Conservation (phyloP, 2,888 invertebrate species). For the Catocala sponsa region DNA sequence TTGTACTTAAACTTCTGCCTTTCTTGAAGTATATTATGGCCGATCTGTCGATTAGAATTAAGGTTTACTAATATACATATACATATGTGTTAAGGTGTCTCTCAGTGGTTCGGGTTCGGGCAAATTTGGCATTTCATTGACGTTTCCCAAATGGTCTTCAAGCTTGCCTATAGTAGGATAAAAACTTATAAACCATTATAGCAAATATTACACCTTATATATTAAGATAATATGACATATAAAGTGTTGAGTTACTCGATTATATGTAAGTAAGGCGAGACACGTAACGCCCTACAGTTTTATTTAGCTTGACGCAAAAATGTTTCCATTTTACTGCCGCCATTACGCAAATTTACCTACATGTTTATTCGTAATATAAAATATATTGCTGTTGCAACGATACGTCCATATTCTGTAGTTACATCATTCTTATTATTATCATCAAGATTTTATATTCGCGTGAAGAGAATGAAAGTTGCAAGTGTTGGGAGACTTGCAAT, state of each 20-base stretch:
- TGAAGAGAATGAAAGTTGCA: slow-evolving; percentile 40
- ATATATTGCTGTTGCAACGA: slow-evolving; percentile 71
- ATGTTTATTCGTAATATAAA: slow-evolving; percentile 87
- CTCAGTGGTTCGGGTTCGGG: too few species aligned
- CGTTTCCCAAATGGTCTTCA: too few species aligned
- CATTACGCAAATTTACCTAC: slow-evolving; percentile 86
- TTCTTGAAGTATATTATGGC: neutral
- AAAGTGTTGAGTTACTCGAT: slow-evolving; percentile 4
- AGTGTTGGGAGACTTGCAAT: slow-evolving; percentile 8
- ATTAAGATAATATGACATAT: neutral
- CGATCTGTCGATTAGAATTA: too few species aligned
- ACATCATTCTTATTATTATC: slow-evolving; percentile 35
- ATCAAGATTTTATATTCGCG: slow-evolving; percentile 28
- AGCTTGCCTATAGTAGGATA: too few species aligned
- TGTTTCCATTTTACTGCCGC: slow-evolving; percentile 75
- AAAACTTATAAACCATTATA: too few species aligned
- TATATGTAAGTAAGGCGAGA: slow-evolving; percentile 12
- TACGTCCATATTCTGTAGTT: slow-evolving; percentile 53
- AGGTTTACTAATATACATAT: too few species aligned
- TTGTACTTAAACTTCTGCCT: neutral
- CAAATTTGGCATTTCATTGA: too few species aligned
- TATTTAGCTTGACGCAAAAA: slow-evolving; percentile 50
- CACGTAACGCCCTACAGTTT: slow-evolving; percentile 41
- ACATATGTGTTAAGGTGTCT: too few species aligned
- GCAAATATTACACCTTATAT: neutral